Evolutionary conservation across 2,888 invertebrate species (phyloP), one percentile per base, ranked within the genome.

Genomic region (Stenodera caucasica): DNA sequence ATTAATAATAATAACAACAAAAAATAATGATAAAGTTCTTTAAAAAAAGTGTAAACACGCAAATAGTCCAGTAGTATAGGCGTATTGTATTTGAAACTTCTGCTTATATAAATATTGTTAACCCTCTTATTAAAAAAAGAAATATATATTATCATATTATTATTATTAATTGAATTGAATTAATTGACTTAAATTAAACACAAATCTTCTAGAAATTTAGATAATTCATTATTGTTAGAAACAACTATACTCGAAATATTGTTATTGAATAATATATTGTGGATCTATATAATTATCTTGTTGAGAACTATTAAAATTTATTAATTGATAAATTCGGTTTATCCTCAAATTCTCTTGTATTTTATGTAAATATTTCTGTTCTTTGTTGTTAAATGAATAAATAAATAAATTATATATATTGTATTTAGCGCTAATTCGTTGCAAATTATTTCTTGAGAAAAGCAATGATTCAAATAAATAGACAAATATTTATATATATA

Each of bases 1-100:
- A n/a, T n/a, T n/a, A n/a, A n/a, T n/a, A n/a, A n/a, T 2, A 53
- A 49, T 18, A 49, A 5, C 2, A 33, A 18, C 8, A 33, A 51
- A 3, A 51, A 49, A 5, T 2, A 33, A 18, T 3, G 15, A 51
- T 2, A 51, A 33, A 29, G 35, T 56, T 54, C 59, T 55, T 49
- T 50, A 45, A 52, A 40, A 58, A 29, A 51, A 35, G 62, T 61
- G 63, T 64, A 68, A 63, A 66, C 60, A 61, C 56, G 61, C 61
- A 69, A 74, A 72, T 77, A 78, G 77, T 77, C 77, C 77, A 77
- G 75, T 77, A 78, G 75, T 64, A 69, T 78, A 78, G 78, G 77
- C 77, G 75, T 78, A 76, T 76, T 76, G 77, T 71, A 73, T 70
- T 71, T 72, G 69, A 68, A 65, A 61, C 72, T 72, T 71, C 72